phyloP scores from a whole-genome alignment of 1,140 invertebrate species.

The Papilio glaucus region DNA sequence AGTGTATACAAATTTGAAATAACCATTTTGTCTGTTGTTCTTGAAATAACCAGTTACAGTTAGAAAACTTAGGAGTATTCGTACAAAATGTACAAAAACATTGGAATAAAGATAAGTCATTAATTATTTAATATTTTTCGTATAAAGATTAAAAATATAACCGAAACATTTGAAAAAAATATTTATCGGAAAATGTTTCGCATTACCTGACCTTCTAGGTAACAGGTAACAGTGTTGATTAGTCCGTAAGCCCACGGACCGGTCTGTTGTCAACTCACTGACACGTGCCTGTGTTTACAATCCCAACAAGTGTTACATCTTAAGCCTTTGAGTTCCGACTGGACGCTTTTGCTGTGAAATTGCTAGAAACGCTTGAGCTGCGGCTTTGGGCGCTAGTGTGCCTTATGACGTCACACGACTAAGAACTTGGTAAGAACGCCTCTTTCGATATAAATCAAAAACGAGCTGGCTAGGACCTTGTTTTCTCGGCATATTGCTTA shows the following conservation, averaged over 20 bases:
- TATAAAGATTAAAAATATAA: too few species aligned
- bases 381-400: not conserved
- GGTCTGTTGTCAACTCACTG: not conserved
- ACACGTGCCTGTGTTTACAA: not conserved
- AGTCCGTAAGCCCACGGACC: not conserved
- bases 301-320: not conserved
- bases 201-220: not conserved
- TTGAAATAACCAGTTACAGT: too few species aligned
- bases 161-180: too few species aligned
- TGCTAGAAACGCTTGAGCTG: not conserved
- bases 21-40: too few species aligned
- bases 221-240: slow-evolving; percentile 10
- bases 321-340: not conserved
- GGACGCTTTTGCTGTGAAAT: slow-evolving; percentile 14
- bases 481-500: too few species aligned
- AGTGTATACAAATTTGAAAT: too few species aligned
- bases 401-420: not conserved
- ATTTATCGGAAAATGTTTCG: not conserved
- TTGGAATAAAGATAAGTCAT: too few species aligned
- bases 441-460: not conserved
- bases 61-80: too few species aligned
- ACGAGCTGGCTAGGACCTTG: not conserved
- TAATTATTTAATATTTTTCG: too few species aligned
- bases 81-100: too few species aligned
- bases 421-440: too few species aligned